phyloP scores from a whole-genome alignment of 2,113 vertebrate species.

The Salvelinus alpinus region DNA sequence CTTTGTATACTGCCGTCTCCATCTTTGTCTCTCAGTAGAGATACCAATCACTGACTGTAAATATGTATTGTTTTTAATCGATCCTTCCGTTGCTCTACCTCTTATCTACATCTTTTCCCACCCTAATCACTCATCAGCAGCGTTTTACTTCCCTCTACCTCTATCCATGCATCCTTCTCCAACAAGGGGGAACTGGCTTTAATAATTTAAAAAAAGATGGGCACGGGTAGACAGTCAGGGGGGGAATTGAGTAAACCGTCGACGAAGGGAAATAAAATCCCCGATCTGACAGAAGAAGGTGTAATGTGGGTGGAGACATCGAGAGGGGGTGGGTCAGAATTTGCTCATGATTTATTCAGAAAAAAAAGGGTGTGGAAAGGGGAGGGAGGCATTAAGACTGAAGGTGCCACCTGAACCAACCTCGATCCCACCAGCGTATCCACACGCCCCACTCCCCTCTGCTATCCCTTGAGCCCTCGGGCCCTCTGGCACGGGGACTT shows the following conservation, averaged over 20 bases:
- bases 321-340: slow-evolving; percentile 60
- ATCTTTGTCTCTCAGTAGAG: not conserved
- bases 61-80: no score
- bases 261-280: not conserved
- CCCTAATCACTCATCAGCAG: not conserved
- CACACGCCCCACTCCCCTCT: slow-evolving; percentile 69
- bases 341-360: slow-evolving; percentile 81
- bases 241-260: not conserved
- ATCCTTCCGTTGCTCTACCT: not conserved
- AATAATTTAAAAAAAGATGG: not conserved
- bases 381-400: slow-evolving; percentile 70
- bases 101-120: not conserved
- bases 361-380: slow-evolving; percentile 36
- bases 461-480: slow-evolving; percentile 63
- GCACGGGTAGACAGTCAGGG: not conserved
- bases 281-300: not conserved
- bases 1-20: not conserved
- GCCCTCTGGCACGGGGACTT: slow-evolving; percentile 63
- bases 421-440: slow-evolving; percentile 66
- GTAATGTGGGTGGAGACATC: slow-evolving; percentile 12
- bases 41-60: no score
- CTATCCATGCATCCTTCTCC: no score
- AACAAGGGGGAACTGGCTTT: not conserved
- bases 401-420: slow-evolving; percentile 88
- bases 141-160: not conserved